A percentile compares a stretch with the other conserved stretches of the same genome.
phyloP scores from a whole-genome alignment of 2,888 invertebrate species.

The Erynnis tages region DNA sequence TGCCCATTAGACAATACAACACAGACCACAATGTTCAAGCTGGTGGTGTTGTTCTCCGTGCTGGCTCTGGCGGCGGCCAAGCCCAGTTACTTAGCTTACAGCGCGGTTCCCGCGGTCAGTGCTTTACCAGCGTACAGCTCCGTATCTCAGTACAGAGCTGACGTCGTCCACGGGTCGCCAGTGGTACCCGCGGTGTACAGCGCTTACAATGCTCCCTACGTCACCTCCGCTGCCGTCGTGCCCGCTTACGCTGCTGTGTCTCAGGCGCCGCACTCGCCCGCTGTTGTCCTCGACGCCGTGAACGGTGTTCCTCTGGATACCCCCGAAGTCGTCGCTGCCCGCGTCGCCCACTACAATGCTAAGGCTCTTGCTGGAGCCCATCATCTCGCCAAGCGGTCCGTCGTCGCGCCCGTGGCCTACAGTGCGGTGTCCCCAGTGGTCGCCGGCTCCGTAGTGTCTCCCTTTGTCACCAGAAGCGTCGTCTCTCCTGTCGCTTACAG shows the following conservation, averaged over 20 bases:
- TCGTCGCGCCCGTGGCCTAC: slow-evolving; percentile 42
- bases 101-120: slow-evolving; percentile 46
- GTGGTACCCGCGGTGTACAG: slow-evolving; percentile 43
- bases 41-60: slow-evolving; percentile 83
- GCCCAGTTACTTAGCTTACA: slow-evolving; percentile 56
- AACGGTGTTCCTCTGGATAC: slow-evolving; percentile 75
- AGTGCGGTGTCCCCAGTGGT: slow-evolving; percentile 57
- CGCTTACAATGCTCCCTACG: slow-evolving; percentile 43
- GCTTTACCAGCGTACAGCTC: slow-evolving; percentile 42
- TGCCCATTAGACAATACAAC: slow-evolving; percentile 58
- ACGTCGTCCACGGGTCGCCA: slow-evolving; percentile 51
- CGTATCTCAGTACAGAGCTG: slow-evolving; percentile 48
- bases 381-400: slow-evolving; percentile 65
- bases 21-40: slow-evolving; percentile 76
- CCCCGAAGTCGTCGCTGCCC: slow-evolving; percentile 74
- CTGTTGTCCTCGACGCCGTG: slow-evolving; percentile 66
- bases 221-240: slow-evolving; percentile 37
- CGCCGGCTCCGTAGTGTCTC: slow-evolving; percentile 41
- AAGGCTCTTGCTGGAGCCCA: slow-evolving; percentile 66
- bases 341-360: slow-evolving; percentile 69
- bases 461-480: slow-evolving; percentile 33
- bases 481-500: slow-evolving; percentile 42
- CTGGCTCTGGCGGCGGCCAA: slow-evolving; percentile 81
- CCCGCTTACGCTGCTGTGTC: slow-evolving; percentile 41
- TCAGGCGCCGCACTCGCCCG: slow-evolving; percentile 67